A percentile compares a stretch with the other conserved stretches of the same genome.
phyloP scores from a whole-genome alignment of 2,888 invertebrate genomes.

The Ashinkailepas kermadecensis region DNA sequence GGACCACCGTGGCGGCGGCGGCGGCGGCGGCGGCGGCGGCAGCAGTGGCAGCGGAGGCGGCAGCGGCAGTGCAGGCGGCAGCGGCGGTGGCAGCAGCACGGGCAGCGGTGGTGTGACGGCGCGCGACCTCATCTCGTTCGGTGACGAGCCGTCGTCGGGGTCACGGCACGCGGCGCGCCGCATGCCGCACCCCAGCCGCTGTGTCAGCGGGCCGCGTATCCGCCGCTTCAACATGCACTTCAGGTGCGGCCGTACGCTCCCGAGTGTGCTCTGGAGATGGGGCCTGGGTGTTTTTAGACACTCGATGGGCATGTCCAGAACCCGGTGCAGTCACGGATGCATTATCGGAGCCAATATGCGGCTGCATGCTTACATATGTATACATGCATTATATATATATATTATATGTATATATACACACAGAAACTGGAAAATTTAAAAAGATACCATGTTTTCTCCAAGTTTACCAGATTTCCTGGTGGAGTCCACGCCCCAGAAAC shows the following conservation, averaged over 20 bases:
- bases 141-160: constrained; percentile 24
- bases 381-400: too few species aligned
- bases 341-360: too few species aligned
- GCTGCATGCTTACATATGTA: too few species aligned
- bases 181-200: not conserved
- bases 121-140: constrained; percentile 35
- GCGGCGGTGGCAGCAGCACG: not conserved
- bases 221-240: constrained; percentile 22
- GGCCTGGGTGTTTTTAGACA: too few species aligned
- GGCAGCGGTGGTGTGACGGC: constrained; percentile 19
- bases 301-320: too few species aligned
- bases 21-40: not conserved
- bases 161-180: constrained; percentile 7
- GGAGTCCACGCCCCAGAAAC: too few species aligned
- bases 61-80: not conserved
- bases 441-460: too few species aligned
- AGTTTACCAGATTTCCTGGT: too few species aligned
- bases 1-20: constrained; percentile 72
- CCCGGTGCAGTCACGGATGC: too few species aligned
- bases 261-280: too few species aligned
- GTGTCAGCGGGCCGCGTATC: constrained; percentile 33
- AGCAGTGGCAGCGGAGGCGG: not conserved
- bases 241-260: not conserved
- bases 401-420: too few species aligned
- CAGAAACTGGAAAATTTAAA: too few species aligned